Evolutionary conservation across 2,113 vertebrate genomes (phyloP).

Genomic region (Aptenodytes forsteri): DNA sequence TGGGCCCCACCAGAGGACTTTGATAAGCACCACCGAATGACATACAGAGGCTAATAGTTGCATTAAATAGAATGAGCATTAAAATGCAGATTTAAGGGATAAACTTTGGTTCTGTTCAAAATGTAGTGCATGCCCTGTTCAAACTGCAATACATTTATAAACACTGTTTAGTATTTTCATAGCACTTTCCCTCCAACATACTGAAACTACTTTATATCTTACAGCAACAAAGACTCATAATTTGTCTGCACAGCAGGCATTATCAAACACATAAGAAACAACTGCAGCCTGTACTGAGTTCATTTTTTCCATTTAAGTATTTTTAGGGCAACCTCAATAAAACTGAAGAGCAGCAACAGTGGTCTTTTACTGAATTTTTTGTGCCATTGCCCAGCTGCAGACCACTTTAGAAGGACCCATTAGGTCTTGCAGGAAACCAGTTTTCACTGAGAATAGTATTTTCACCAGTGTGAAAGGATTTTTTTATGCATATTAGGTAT

Average conservation of each 20-base stretch:
- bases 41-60: rapidly evolving
- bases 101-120: not conserved
- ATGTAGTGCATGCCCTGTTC: not conserved
- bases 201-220: not conserved
- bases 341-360: not conserved
- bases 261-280: not conserved
- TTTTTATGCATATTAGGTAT: not conserved
- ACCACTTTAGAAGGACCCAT: not conserved
- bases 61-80: not conserved
- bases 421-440: not conserved
- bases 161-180: not conserved
- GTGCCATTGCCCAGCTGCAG: not conserved
- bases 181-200: not conserved
- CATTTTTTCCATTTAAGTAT: not conserved
- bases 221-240: not conserved
- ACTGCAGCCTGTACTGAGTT: not conserved
- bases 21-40: not conserved
- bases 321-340: not conserved
- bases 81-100: not conserved
- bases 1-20: not conserved
- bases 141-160: not conserved
- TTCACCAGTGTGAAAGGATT: not conserved
- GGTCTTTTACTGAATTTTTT: not conserved
- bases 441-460: not conserved
- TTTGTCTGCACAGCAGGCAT: not conserved